These are phyloP conservation scores for Cataglyphis albicans DNA, from an alignment of 2,888 invertebrate species.

Conservation along the genomic window DNA sequence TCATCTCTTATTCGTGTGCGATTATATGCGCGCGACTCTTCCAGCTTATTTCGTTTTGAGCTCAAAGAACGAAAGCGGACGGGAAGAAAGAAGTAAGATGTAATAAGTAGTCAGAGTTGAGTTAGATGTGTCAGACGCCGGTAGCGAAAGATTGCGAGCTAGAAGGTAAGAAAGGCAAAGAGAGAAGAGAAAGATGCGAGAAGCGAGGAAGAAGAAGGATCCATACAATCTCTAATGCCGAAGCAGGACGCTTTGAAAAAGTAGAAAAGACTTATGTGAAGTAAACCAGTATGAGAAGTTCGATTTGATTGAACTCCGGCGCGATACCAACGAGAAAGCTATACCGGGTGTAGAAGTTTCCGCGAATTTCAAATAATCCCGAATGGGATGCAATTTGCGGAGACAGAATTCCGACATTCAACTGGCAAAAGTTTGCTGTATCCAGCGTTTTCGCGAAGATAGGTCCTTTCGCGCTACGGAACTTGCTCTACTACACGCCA, in stretches of 20 bases:
- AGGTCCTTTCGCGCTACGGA: slow-evolving; percentile 35
- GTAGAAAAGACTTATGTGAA: slow-evolving; percentile 50
- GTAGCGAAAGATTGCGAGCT: neutral
- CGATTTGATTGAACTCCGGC: slow-evolving; percentile 82
- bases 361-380: slow-evolving; percentile 82
- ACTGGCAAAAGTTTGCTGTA: slow-evolving; percentile 70
- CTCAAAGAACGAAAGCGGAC: slow-evolving; percentile 47
- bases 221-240: slow-evolving; percentile 12
- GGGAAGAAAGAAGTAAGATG: slow-evolving; percentile 38
- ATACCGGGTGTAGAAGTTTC: slow-evolving; percentile 76
- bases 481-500: slow-evolving; percentile 36
- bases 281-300: slow-evolving; percentile 76
- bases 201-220: slow-evolving; percentile 36
- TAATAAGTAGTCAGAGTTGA: slow-evolving; percentile 74
- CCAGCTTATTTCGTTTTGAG: slow-evolving; percentile 29
- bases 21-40: slow-evolving; percentile 65
- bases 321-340: slow-evolving; percentile 77
- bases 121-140: slow-evolving; percentile 64
- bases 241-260: slow-evolving; percentile 28
- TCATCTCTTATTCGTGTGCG: slow-evolving; percentile 67
- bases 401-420: slow-evolving; percentile 74
- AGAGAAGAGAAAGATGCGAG: slow-evolving; percentile 54
- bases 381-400: slow-evolving; percentile 83
- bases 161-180: slow-evolving; percentile 46
- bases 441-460: slow-evolving; percentile 54